Evolutionary conservation across 2,113 vertebrate genomes (phyloP).

Genomic region (Periophthalmus modestus): DNA sequence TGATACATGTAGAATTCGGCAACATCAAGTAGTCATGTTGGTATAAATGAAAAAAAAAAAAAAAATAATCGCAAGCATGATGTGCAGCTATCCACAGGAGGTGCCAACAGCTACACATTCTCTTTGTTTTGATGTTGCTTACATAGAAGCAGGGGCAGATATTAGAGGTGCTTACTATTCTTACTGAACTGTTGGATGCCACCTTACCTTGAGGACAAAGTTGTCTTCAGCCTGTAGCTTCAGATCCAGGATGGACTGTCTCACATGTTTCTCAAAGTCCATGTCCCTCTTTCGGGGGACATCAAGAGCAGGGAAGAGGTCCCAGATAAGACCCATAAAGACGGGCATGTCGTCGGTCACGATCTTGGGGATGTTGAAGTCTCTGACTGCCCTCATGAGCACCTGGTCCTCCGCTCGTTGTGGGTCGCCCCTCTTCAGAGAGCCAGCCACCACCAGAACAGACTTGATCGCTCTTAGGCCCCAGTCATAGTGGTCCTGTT

Average conservation of each 20-base stretch:
- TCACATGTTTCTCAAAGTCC: slow-evolving; percentile 84
- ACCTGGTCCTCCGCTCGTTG: slow-evolving; percentile 90
- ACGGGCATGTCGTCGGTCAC: slow-evolving; percentile 91
- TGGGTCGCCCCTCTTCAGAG: slow-evolving; percentile 88
- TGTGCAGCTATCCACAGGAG: too few relatives aligned
- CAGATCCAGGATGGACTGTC: slow-evolving; percentile 85
- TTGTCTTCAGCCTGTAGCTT: slow-evolving; percentile 91
- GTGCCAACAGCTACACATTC: too few relatives aligned
- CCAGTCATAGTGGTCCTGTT: slow-evolving; percentile 97
- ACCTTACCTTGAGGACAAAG: slow-evolving; percentile 93
- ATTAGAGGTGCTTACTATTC: too few relatives aligned
- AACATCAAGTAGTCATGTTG: too few relatives aligned
- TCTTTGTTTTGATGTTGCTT: too few relatives aligned
- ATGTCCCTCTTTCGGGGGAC: slow-evolving; percentile 87
- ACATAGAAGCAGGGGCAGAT: too few relatives aligned
- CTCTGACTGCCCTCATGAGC: slow-evolving; percentile 91
- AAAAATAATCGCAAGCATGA: too few relatives aligned
- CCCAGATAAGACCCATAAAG: slow-evolving; percentile 91
- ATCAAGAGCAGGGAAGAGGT: slow-evolving; percentile 90
- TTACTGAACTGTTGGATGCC: neutral
- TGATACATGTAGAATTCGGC: too few relatives aligned
- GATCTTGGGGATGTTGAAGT: slow-evolving; percentile 95
- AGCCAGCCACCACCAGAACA: slow-evolving; percentile 91
- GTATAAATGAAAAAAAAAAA: too few relatives aligned
- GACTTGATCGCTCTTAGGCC: slow-evolving; percentile 96